Evolutionary conservation across 2,888 invertebrate species (phyloP).

Genomic region (Polydrusus pterygomalis): DNA sequence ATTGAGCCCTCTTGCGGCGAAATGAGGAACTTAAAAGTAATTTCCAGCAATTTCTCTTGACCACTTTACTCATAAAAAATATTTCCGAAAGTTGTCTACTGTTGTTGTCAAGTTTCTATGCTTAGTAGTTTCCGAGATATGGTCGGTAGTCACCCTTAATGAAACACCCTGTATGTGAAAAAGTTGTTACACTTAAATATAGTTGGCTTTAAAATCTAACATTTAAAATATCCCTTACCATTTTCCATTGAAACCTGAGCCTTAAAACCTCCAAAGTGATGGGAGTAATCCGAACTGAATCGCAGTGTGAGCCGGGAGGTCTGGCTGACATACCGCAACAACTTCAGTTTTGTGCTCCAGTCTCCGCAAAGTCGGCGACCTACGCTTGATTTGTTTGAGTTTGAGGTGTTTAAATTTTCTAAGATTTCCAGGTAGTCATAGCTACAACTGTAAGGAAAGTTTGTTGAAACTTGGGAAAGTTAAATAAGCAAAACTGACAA

Average conservation of each 20-base stretch:
- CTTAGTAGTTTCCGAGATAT: too few relatives aligned
- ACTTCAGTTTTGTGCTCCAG: slow-evolving; percentile 85
- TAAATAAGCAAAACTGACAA: too few relatives aligned
- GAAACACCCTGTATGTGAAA: too few relatives aligned
- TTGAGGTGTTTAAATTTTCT: slow-evolving; percentile 66
- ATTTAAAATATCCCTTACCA: slow-evolving; percentile 77
- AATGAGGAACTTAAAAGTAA: too few relatives aligned
- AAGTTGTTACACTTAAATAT: too few relatives aligned
- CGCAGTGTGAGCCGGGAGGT: slow-evolving; percentile 79
- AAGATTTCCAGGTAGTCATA: slow-evolving; percentile 86
- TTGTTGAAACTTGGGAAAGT: neutral
- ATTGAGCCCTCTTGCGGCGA: too few relatives aligned
- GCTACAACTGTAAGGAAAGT: slow-evolving; percentile 78
- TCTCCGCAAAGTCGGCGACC: slow-evolving; percentile 81
- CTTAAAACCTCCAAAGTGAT: slow-evolving; percentile 84
- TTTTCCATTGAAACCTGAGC: slow-evolving; percentile 83
- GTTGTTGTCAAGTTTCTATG: too few relatives aligned
- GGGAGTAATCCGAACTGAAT: slow-evolving; percentile 86
- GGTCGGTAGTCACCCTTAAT: too few relatives aligned
- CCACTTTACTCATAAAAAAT: too few relatives aligned
- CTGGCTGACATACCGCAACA: slow-evolving; percentile 79
- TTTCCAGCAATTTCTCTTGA: too few relatives aligned
- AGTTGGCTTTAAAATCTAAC: too few relatives aligned
- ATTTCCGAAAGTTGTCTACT: too few relatives aligned
- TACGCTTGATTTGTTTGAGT: slow-evolving; percentile 16